Conservation (phyloP, 2,888 invertebrate genomes). For the Ophion ellenae region DNA sequence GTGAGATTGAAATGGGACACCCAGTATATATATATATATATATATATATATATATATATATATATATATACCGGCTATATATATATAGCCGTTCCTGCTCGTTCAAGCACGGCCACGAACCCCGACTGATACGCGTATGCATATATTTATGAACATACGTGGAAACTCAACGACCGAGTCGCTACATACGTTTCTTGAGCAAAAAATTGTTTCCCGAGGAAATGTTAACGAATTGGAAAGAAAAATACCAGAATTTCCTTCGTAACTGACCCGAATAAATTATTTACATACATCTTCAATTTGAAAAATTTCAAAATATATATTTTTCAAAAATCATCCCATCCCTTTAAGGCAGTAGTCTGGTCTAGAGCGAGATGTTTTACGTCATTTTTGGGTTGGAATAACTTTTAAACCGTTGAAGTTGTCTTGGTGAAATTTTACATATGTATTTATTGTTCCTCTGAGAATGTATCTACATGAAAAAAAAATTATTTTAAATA, state of each 20-base stretch:
- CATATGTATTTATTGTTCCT: too few relatives aligned
- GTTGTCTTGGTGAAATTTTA: too few relatives aligned
- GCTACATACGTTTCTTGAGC: background rate
- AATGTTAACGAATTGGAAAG: background rate
- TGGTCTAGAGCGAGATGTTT: too few relatives aligned
- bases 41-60: background rate
- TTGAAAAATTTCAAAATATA: too few relatives aligned
- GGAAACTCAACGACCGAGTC: background rate
- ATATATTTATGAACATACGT: background rate
- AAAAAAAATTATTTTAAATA: too few relatives aligned
- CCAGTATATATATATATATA: background rate
- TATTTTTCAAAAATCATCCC: too few relatives aligned
- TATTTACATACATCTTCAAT: background rate
- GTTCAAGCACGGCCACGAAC: constrained; percentile 48
- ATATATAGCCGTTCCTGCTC: background rate
- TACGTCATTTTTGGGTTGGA: too few relatives aligned
- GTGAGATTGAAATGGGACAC: too few relatives aligned
- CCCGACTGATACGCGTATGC: constrained; percentile 47
- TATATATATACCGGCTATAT: background rate
- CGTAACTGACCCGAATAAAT: constrained; percentile 7
- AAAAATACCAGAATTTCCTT: constrained; percentile 1
- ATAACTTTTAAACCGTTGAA: too few relatives aligned
- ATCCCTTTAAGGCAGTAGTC: too few relatives aligned
- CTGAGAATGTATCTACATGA: too few relatives aligned
- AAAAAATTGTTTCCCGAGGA: background rate